These are phyloP conservation scores for Paracanthobrama guichenoti DNA, from an alignment of 2,113 vertebrate genomes.

Conservation along the genomic window DNA sequence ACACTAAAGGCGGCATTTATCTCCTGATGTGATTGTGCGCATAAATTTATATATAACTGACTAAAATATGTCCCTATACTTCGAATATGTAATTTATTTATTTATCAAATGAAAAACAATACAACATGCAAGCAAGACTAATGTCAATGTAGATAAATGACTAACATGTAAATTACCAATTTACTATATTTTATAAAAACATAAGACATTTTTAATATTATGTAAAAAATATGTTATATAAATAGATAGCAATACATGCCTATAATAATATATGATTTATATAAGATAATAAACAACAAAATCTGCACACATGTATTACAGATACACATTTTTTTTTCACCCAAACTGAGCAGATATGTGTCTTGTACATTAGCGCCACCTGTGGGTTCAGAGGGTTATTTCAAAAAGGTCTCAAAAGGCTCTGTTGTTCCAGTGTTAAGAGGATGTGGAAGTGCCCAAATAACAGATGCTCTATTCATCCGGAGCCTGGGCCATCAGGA, in stretches of 20 bases:
- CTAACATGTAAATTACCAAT: no score
- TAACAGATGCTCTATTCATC: background rate
- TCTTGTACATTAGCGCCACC: background rate
- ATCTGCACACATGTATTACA: background rate
- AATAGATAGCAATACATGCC: background rate
- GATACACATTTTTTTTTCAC: background rate
- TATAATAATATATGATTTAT: background rate
- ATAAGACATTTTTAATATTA: no score
- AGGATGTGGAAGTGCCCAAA: background rate
- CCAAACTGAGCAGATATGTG: background rate
- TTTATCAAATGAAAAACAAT: no score
- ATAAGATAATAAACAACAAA: background rate
- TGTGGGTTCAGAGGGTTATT: background rate
- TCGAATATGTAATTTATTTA: no score
- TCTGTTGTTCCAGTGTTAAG: slow-evolving; percentile 10
- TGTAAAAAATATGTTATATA: background rate
- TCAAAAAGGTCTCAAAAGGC: background rate
- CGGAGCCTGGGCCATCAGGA: background rate
- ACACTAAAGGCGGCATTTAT: no score
- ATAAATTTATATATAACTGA: no score
- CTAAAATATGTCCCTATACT: no score
- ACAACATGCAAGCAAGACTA: no score
- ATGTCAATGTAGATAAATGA: no score
- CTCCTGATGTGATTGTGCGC: no score
- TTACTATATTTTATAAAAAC: no score